Conservation (phyloP, 2,888 invertebrate genomes). For the Pyrochroa serraticornis region DNA sequence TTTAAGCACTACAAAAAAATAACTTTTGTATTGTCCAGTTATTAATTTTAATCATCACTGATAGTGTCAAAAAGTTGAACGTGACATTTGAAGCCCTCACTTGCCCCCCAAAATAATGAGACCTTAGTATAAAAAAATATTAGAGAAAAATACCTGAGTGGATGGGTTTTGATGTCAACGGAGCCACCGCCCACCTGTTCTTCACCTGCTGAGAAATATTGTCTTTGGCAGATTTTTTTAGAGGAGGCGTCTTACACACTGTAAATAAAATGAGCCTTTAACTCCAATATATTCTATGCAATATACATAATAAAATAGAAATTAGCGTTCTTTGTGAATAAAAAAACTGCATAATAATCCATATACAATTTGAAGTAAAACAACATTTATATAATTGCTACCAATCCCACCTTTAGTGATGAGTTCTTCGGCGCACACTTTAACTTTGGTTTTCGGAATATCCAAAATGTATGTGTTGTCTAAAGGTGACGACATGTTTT, state of each 20-base stretch:
- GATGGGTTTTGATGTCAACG: neutral
- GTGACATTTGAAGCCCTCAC: no score
- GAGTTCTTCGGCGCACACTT: constrained; percentile 36
- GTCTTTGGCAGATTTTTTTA: neutral
- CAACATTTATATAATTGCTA: constrained; percentile 42
- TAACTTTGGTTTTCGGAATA: constrained; percentile 31
- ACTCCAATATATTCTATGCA: neutral
- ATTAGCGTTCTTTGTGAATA: constrained; percentile 6
- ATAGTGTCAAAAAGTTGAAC: no score
- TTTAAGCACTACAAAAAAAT: no score
- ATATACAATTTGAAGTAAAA: constrained; percentile 44
- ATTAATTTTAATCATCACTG: no score
- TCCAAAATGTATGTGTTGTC: constrained; percentile 39
- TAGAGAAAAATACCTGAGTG: neutral
- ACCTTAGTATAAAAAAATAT: neutral
- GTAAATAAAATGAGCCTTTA: constrained; percentile 6
- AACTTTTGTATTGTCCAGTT: no score
- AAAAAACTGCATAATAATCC: constrained; percentile 32
- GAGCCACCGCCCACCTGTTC: constrained; percentile 1
- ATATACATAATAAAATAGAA: constrained; percentile 3
- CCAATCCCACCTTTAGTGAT: constrained; percentile 47
- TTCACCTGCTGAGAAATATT: neutral
- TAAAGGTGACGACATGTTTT: constrained; percentile 13
- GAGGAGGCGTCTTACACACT: constrained; percentile 17
- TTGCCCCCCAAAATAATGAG: no score